A percentile compares a stretch with the other conserved stretches of the same genome.
Evolutionary conservation across 2,888 invertebrate species (phyloP).

Genomic region (Euphydryas editha): DNA sequence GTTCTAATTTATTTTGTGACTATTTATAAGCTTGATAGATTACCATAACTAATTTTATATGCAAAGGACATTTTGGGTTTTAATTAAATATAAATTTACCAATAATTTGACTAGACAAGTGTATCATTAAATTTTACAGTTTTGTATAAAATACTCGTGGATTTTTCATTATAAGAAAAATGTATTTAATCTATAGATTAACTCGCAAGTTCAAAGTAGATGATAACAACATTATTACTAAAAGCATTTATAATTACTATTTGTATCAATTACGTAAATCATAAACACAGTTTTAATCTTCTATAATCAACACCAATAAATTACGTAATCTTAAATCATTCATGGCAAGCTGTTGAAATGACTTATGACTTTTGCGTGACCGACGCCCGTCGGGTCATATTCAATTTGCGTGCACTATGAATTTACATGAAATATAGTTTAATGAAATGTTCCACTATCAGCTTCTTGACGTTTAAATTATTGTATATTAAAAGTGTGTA

Average conservation of each 20-base stretch:
- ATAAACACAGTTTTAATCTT: constrained; percentile 8
- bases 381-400: constrained; percentile 21
- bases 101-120: no score
- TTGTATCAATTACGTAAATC: constrained; percentile 17
- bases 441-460: constrained; percentile 22
- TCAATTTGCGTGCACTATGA: constrained; percentile 26
- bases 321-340: constrained; percentile 30
- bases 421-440: constrained; percentile 19
- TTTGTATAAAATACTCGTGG: no score
- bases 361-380: constrained; percentile 34
- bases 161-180: no score
- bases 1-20: constrained; percentile 42
- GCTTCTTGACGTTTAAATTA: background rate
- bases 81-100: no score
- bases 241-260: background rate
- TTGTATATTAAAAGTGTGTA: background rate
- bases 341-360: constrained; percentile 29
- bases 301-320: constrained; percentile 19
- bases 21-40: no score
- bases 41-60: no score
- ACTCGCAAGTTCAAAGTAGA: no score
- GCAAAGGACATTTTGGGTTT: no score
- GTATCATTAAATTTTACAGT: no score
- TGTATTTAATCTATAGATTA: no score
- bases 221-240: background rate